Conservation (phyloP, 1,140 invertebrate species). For the Caenorhabditis briggsae region DNA sequence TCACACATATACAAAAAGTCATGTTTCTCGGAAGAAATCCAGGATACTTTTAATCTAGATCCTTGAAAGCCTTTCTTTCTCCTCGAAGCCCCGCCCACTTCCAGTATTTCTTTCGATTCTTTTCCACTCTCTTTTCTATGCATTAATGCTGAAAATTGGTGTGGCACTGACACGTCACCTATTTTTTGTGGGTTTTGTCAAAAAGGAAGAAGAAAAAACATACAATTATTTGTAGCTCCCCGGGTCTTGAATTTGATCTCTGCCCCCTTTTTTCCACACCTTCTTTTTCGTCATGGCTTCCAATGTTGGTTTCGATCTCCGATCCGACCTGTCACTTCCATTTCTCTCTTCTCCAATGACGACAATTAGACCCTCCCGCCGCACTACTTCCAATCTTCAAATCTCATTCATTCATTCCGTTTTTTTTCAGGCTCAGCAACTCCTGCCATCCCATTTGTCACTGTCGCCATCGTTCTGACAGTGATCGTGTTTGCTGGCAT, state of each 20-base stretch:
- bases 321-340: conserved; percentile 35
- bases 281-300: neutral
- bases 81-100: neutral
- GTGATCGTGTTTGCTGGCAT: conserved; percentile 62
- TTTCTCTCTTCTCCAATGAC: conserved; percentile 24
- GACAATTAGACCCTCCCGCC: conserved; percentile 29
- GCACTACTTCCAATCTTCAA: neutral
- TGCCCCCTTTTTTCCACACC: neutral
- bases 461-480: conserved; percentile 65
- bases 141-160: neutral
- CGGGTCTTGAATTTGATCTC: neutral
- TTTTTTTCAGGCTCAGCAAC: conserved; percentile 65
- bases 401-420: neutral
- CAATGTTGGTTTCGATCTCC: conserved; percentile 3
- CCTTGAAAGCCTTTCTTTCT: too few species aligned
- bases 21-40: too few species aligned
- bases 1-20: too few species aligned
- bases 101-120: conserved; percentile 16
- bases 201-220: neutral
- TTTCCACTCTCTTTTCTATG: neutral
- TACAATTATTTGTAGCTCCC: conserved; percentile 29
- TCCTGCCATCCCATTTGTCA: conserved; percentile 63
- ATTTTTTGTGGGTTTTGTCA: neutral
- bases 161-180: neutral
- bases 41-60: too few species aligned